Base-by-base conservation (phyloP, 2,797 vertebrate species). In the Sebastes steindachneri region DNA sequence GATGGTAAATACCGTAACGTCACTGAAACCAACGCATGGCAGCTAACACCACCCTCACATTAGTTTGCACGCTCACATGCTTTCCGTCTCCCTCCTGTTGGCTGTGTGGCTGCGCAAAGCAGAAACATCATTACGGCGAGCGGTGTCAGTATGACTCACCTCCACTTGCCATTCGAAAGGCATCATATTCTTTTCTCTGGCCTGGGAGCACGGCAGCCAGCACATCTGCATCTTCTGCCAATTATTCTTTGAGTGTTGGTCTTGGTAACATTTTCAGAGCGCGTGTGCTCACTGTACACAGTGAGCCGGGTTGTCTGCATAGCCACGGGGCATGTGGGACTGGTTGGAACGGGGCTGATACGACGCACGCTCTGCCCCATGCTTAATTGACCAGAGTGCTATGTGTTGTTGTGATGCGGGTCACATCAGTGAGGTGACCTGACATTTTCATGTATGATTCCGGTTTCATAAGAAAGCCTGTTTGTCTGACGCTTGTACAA, bases 191-290 rank as follows among this genome's bases (percentile, higher is more conserved):
- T 73, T 72, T 79, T 87, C 77, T 85, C 74, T 69, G 77, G 91
- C 89, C 84, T 87, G 21, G 11, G 70, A 87, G 78, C 37, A 28
- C 35, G 65, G 73, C 87, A 85, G 88, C 85, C 87, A 86, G 89
- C 78, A 87, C 87, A 93, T 94, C 93, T 95, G 90, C 90, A 93
- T 93, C 89, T 88, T 84, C 84, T 83, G 82, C 88, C 94, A 93
- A 93, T 95, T 93, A 95, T 91, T 93, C 82, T 88, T 70, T 21
- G 68, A 79, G 86, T 84, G 87, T 62, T 57, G 73, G 71, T 88
- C 64, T 83, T 67, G 72, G 72, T 90, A 83, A 69, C 68, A 83
- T 79, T 87, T 76, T 67, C 29, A 66, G 73, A n/a, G 73, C 35
- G 31, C 23, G 53, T 66, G 68, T 33, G 64, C 45, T 73, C 33